phyloP scores from a whole-genome alignment of 2,113 vertebrate genomes.

The Dicaeum eximium region DNA sequence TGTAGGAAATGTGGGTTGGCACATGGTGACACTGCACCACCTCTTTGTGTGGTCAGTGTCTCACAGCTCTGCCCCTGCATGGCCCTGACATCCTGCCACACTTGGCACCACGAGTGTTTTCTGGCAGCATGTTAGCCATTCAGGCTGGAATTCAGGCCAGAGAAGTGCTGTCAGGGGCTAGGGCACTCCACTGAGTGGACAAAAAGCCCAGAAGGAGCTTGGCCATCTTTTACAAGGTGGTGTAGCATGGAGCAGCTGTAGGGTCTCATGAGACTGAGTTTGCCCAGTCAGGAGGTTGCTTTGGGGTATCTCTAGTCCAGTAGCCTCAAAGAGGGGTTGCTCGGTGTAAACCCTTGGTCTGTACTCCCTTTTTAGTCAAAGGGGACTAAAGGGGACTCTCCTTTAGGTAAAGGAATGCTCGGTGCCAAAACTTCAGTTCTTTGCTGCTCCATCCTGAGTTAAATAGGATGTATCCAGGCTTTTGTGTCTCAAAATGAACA shows the following conservation, averaged over 20 bases:
- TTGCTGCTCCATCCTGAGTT: neutral
- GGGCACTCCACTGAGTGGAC: neutral
- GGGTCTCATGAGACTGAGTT: neutral
- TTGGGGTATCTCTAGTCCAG: neutral
- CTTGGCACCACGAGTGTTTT: neutral
- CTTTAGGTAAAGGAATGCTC: neutral
- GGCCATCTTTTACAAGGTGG: neutral
- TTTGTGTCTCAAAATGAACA: neutral
- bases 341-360: neutral
- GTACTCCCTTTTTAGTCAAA: neutral
- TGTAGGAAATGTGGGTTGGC: neutral
- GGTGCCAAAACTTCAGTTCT: neutral
- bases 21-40: rapidly evolving
- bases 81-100: neutral
- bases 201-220: neutral
- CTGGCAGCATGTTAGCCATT: neutral
- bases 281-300: neutral
- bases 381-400: neutral
- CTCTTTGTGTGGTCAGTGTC: neutral
- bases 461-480: neutral
- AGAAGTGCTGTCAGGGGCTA: neutral
- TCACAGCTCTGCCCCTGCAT: neutral
- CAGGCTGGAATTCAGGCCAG: neutral
- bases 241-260: neutral
- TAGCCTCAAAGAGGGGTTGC: neutral